phyloP scores from a whole-genome alignment of 1,140 invertebrate species.

The Lycorma delicatula region DNA sequence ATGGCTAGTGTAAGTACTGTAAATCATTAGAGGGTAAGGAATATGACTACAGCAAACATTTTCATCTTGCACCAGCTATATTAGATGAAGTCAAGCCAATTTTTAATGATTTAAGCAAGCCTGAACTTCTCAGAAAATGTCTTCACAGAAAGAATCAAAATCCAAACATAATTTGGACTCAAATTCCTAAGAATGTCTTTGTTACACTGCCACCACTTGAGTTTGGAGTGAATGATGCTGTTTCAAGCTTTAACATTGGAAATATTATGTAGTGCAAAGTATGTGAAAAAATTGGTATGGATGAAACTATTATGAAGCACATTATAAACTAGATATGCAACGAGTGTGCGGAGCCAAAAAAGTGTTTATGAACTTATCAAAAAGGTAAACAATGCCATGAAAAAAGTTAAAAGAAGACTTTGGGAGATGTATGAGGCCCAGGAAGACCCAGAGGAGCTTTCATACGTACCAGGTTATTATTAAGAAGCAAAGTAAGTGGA shows the following conservation, averaged over 20 bases:
- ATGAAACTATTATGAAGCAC: not conserved
- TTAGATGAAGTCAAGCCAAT: conserved; percentile 19
- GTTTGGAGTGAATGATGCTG: not conserved
- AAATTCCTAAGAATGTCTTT: not conserved
- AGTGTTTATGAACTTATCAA: not conserved
- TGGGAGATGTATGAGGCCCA: not conserved
- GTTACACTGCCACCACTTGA: not conserved
- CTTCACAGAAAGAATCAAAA: conserved; percentile 20
- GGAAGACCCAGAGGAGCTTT: not conserved
- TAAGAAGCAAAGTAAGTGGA: not conserved
- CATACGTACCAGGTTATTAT: not conserved
- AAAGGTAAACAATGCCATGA: no score
- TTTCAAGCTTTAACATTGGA: not conserved
- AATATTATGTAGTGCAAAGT: not conserved
- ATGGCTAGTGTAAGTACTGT: conserved; percentile 29
- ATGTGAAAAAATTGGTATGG: not conserved
- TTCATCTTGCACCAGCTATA: conserved; percentile 13
- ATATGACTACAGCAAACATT: not conserved
- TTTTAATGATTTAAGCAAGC: conserved; percentile 16
- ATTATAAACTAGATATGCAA: not conserved
- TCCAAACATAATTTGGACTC: not conserved
- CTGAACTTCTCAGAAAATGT: conserved; percentile 22
- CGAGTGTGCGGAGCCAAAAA: not conserved
- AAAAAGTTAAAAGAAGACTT: not conserved
- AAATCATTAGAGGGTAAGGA: not conserved